Base-by-base conservation (phyloP, 2,888 invertebrate genomes). In the Glyphotaelius pellucidus region DNA sequence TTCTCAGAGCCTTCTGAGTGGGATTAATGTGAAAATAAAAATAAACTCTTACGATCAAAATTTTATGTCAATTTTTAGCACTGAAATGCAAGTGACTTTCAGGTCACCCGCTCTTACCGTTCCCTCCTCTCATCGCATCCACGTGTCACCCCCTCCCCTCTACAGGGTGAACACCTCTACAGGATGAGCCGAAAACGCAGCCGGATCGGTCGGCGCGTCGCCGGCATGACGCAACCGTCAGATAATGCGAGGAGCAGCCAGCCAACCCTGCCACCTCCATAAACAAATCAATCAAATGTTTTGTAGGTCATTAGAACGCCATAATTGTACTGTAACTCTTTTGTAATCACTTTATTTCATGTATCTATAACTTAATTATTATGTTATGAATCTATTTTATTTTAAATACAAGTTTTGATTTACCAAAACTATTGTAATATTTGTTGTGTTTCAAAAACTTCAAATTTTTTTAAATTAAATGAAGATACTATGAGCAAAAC, bases 211-310 rank as follows among this genome's bases (percentile, higher is more conserved):
- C 67, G 52, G 81, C 90, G 90, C 67, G 67, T 47, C 90, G 67
- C 31, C 90, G 31, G 25, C 67, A 80, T 47, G 84, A 31, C 79
- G 79, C 67, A 32, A 35, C 47, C 86, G 86, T 86, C 86, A 86
- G 86, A 86, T 86, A 89, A 80, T 80, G 30, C 80, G 42, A 67
- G 25, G 81, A 80, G 67, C 67, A 80, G 67, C 7, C 19, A 67
- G 19, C 15, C 52, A 52, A 52, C 52, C 15, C 52, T 52, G 67
- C 67, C 67, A 67, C 67, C 79, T 79, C 35, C 31, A 79, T 89
- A 89, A 89, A 89, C 88, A 89, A 67, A 89, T 89, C 88, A 89
- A 89, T 89, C 88, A 89, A 86, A 79, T n/a, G 30, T 67, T 79
- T 80, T 89, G 88, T 89, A 79, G 88, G 88, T 89, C 88, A 89